Evolutionary conservation across 2,113 vertebrate genomes (phyloP).

Genomic region (Ptilonorhynchus violaceus): DNA sequence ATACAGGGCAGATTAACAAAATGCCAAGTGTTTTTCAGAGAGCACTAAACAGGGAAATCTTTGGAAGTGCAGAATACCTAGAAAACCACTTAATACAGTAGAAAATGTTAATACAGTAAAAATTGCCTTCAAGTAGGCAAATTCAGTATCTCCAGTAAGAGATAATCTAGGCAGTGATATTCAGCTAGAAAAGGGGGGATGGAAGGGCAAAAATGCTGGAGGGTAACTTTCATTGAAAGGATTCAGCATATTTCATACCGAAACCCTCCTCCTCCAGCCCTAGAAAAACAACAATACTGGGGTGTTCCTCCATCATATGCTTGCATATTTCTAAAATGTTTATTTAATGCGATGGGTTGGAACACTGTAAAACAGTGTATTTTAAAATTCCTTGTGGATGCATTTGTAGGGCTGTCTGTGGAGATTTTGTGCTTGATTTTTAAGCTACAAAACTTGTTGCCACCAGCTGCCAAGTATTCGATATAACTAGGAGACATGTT

Average conservation of each 20-base stretch:
- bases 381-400: not conserved
- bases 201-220: not conserved
- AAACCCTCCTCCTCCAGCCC: not conserved
- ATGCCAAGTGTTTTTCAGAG: not conserved
- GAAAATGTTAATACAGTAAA: not conserved
- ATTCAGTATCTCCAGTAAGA: not conserved
- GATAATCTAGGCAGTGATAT: not conserved
- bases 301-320: not conserved
- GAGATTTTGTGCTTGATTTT: not conserved
- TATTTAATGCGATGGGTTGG: not conserved
- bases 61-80: not conserved
- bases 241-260: not conserved
- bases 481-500: not conserved
- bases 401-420: not conserved
- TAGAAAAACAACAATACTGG: not conserved
- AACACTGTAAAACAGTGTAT: not conserved
- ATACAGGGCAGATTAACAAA: not conserved
- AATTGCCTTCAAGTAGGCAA: not conserved
- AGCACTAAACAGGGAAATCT: not conserved
- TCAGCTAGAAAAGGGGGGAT: not conserved
- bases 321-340: not conserved
- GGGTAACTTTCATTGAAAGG: not conserved
- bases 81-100: not conserved
- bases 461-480: not conserved
- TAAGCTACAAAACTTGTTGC: not conserved